Evolutionary conservation across 1,140 invertebrate genomes (phyloP), one percentile per base, ranked within the genome.

Genomic region (Dryas iulia): DNA sequence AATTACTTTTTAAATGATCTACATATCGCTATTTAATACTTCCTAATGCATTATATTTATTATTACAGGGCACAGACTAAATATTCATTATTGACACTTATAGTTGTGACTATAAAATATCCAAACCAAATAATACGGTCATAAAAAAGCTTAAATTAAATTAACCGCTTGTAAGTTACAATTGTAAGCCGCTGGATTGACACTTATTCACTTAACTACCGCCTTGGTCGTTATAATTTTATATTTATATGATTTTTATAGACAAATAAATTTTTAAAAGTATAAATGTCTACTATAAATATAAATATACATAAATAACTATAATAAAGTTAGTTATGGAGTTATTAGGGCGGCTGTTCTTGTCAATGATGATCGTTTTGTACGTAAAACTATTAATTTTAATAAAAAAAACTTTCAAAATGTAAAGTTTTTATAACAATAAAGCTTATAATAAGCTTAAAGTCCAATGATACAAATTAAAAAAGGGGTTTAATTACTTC

Each of bases 161-260:
- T 39, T 28, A 63, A 47, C 24, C 18, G 39, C 39, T 47, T 30
- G 31, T 63, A 31, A 57, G 11, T 58, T 58, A 52, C n/a, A 58
- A 28, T 11, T 47, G 59, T 39, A 58, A 59, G 47, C 26, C 10
- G 39, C 21, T 52, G n/a, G 3, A 58, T 23, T 62, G 66, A 69
- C 66, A 58, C 25, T 69, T 69, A 69, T 30, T 25, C 33, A 23
- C 6, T 31, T 63, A 26, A 69, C 53, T 62, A 8, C 58, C 8
- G 24, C 12, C 33, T 18, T 56, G 30, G 21, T 14, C n/a, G 8
- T 28, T 61, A 61, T 47, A 35, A 61, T 61, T 0, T 61, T 24
- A 61, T 35, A 61, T 61, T 61, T 61, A 61, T 61, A 52, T 18
- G 58, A 54, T 67, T 59, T 66, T 59, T 52, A 59, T 66, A 26